These are phyloP conservation scores for Lycocerus yunnanus DNA, from an alignment of 2,888 invertebrate genomes.

Conservation along the genomic window DNA sequence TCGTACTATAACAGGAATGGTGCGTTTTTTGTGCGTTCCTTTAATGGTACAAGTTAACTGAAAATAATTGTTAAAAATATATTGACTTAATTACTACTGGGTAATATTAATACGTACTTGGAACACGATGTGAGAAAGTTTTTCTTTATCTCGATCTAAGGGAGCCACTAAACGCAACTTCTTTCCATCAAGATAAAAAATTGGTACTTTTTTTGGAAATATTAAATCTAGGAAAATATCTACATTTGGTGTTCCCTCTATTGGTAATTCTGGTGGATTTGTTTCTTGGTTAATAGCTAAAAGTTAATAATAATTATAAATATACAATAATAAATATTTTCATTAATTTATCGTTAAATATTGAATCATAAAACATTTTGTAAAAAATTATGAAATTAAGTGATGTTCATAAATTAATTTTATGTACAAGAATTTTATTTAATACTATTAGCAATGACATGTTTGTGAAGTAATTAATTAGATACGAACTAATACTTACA, in stretches of 20 bases:
- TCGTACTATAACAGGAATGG: conserved; percentile 86
- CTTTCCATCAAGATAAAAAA: conserved; percentile 83
- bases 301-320: conserved; percentile 41
- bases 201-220: conserved; percentile 77
- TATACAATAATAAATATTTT: too few relatives aligned
- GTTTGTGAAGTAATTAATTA: background rate
- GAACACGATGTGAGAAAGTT: conserved; percentile 85
- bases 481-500: conserved; percentile 68
- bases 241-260: conserved; percentile 79
- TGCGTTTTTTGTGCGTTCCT: conserved; percentile 78
- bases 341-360: too few relatives aligned
- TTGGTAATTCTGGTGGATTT: conserved; percentile 77
- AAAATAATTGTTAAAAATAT: conserved; percentile 41
- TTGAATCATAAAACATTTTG: too few relatives aligned
- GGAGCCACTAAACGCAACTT: conserved; percentile 78
- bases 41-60: conserved; percentile 84
- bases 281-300: conserved; percentile 84
- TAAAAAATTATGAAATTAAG: too few relatives aligned
- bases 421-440: too few relatives aligned
- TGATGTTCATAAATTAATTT: too few relatives aligned
- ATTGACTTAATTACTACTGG: background rate
- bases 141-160: conserved; percentile 83
- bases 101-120: conserved; percentile 63
- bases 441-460: background rate
- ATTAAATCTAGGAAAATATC: conserved; percentile 78